Conservation (phyloP, 2,888 invertebrate genomes). For the Ernsta delagoae region DNA sequence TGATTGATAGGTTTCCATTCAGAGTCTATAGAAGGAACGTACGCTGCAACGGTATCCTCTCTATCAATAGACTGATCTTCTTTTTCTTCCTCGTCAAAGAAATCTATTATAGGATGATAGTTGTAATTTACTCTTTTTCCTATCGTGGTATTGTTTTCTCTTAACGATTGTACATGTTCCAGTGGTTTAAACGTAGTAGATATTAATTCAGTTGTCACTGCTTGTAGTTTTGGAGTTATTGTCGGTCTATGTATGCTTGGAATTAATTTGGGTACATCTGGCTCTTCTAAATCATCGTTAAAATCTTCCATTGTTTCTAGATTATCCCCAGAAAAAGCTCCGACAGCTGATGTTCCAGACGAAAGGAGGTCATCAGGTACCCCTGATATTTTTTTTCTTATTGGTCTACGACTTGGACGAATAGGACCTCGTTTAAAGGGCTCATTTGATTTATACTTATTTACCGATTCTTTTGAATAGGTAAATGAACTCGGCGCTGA, state of each 20-base stretch:
- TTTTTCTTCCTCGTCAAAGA: conserved; percentile 84
- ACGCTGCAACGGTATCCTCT: conserved; percentile 64
- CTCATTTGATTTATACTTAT: conserved; percentile 65
- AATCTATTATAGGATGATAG: conserved; percentile 93
- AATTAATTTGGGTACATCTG: conserved; percentile 55
- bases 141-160: conserved; percentile 56
- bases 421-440: conserved; percentile 71
- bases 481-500: conserved; percentile 66
- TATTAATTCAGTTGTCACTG: conserved; percentile 58
- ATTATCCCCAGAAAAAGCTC: conserved; percentile 57
- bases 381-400: conserved; percentile 73
- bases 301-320: conserved; percentile 68
- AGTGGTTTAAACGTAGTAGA: conserved; percentile 50
- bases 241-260: conserved; percentile 54
- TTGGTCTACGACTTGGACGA: conserved; percentile 71
- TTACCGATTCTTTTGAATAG: conserved; percentile 63
- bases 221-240: conserved; percentile 68
- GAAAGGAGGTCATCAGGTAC: conserved; percentile 72
- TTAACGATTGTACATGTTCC: conserved; percentile 50
- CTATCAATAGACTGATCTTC: conserved; percentile 70
- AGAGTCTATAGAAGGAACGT: conserved; percentile 61
- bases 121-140: conserved; percentile 89
- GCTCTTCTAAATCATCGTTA: conserved; percentile 61
- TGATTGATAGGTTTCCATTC: conserved; percentile 82
- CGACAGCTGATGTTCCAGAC: conserved; percentile 72